A percentile compares a stretch with the other conserved stretches of the same genome.
These are phyloP conservation scores for Lynx canadensis DNA, from an alignment of 2,113 vertebrate species.

Conservation along the genomic window DNA sequence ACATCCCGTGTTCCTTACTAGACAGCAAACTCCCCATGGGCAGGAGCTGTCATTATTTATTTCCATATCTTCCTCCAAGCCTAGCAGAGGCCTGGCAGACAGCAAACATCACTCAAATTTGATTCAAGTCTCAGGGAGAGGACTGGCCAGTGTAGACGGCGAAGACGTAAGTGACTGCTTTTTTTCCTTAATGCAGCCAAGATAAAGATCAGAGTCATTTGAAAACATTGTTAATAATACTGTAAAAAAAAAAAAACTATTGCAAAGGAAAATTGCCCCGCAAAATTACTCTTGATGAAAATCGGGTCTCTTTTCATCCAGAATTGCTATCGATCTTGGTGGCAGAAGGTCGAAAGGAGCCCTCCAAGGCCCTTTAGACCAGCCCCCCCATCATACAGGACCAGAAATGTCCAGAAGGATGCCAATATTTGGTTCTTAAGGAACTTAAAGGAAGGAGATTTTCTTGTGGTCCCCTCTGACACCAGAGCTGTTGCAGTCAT, in stretches of 20 bases:
- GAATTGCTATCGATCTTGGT: neutral
- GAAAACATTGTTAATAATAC: neutral
- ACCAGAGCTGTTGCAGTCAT: too few relatives aligned
- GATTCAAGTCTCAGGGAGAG: conserved; percentile 43
- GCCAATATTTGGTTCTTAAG: neutral
- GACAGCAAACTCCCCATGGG: conserved; percentile 68
- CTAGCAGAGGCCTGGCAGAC: conserved; percentile 48
- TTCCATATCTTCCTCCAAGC: conserved; percentile 61
- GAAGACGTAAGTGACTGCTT: neutral
- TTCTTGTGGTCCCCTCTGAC: too few relatives aligned
- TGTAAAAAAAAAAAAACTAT: neutral
- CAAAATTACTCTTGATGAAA: neutral
- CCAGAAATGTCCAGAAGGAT: neutral
- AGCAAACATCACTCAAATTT: conserved; percentile 51
- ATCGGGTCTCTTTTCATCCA: neutral
- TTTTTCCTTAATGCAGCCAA: neutral
- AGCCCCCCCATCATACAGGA: neutral
- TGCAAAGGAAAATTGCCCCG: neutral
- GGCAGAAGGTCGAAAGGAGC: neutral
- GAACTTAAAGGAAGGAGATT: neutral
- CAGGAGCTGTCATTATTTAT: conserved; percentile 70
- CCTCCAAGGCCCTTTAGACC: neutral
- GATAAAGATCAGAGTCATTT: neutral
- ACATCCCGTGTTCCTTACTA: conserved; percentile 46
- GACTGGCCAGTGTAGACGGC: neutral